Conservation (phyloP, 1,140 invertebrate species). For the Brachionus paranguensis region DNA sequence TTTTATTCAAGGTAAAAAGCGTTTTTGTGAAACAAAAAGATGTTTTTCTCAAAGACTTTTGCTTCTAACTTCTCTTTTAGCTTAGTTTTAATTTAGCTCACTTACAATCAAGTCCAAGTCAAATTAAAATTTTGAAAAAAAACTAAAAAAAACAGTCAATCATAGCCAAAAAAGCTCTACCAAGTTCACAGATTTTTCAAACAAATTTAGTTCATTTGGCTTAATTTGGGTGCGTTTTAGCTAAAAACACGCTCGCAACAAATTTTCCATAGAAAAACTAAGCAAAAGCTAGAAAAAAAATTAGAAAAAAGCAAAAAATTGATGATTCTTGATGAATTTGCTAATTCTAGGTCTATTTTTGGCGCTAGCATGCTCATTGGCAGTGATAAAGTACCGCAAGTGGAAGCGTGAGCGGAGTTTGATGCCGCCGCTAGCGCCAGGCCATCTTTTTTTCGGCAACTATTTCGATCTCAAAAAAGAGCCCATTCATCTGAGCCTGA, state of each 20-base stretch:
- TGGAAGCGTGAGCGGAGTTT: not conserved
- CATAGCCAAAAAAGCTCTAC: too few relatives aligned
- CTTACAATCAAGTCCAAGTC: too few relatives aligned
- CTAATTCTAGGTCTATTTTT: not conserved
- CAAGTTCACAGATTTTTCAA: not conserved
- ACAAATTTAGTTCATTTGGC: not conserved
- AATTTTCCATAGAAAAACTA: not conserved
- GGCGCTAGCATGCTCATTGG: not conserved
- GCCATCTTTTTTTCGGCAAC: not conserved
- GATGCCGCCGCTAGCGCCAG: not conserved
- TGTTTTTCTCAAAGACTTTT: too few relatives aligned
- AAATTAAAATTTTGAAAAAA: too few relatives aligned
- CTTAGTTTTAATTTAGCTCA: too few relatives aligned
- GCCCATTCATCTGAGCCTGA: not conserved
- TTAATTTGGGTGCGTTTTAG: not conserved
- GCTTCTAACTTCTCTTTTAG: too few relatives aligned
- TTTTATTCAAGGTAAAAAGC: too few relatives aligned
- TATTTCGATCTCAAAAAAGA: not conserved
- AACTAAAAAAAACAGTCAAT: too few relatives aligned
- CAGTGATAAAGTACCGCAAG: not conserved
- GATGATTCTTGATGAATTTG: not conserved
- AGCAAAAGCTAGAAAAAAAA: too few relatives aligned
- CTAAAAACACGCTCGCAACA: not conserved
- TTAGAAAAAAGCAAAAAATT: not conserved
- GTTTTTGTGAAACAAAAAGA: too few relatives aligned